A percentile compares a stretch with the other conserved stretches of the same genome.
Conservation (phyloP, 2,888 invertebrate species). For the Heliconius aoede region DNA sequence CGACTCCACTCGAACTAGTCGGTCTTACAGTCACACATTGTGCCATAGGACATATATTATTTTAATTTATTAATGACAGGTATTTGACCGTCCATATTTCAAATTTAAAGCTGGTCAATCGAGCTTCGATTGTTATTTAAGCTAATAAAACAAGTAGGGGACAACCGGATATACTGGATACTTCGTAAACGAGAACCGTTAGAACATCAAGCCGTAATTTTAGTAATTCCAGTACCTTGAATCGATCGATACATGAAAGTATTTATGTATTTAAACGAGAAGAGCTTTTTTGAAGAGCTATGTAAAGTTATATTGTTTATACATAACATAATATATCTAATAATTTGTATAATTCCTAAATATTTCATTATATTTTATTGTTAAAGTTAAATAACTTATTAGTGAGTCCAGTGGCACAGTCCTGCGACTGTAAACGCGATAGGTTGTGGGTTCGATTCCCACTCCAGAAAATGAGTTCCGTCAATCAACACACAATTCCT, state of each 20-base stretch:
- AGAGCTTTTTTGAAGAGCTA: constrained; percentile 6
- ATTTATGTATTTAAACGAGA: not conserved
- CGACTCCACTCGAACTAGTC: too few relatives aligned
- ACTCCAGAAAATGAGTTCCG: not conserved
- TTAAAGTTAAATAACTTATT: too few relatives aligned
- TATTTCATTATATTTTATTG: not conserved
- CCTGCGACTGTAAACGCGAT: too few relatives aligned
- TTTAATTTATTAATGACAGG: constrained; percentile 50
- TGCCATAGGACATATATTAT: constrained; percentile 19
- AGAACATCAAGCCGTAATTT: constrained; percentile 34
- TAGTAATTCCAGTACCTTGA: constrained; percentile 23
- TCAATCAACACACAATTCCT: not conserved
- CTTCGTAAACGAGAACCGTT: constrained; percentile 38
- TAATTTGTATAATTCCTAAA: not conserved
- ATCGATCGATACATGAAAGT: constrained; percentile 20
- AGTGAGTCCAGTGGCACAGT: too few relatives aligned
- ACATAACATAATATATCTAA: not conserved
- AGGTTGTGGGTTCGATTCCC: too few relatives aligned
- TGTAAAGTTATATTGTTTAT: not conserved
- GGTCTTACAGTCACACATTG: too few relatives aligned
- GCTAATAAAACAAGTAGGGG: constrained; percentile 45
- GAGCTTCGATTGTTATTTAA: constrained; percentile 43
- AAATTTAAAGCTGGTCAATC: constrained; percentile 38
- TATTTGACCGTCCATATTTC: constrained; percentile 55
- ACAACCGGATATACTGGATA: constrained; percentile 43